Base-by-base conservation (phyloP, 2,888 invertebrate species). In the Neuroscelio doddi region DNA sequence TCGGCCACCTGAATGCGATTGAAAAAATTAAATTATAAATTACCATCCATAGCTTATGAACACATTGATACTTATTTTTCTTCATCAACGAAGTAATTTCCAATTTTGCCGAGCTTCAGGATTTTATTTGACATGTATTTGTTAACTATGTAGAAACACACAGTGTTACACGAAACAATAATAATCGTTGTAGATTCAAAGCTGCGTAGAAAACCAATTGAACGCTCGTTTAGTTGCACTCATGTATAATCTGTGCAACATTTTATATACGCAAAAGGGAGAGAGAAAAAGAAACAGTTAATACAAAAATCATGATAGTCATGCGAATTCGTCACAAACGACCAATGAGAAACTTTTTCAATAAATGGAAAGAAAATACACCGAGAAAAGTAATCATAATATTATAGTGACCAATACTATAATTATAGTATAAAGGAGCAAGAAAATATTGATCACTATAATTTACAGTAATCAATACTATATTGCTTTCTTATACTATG, bases 201-300 rank as follows among this genome's bases (percentile, higher is more conserved):
- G 55, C 59, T 56, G 55, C 56, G 50, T 59, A 59, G 59, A 36
- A 64, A 58, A 50, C 50, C 49, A 42, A 64, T 49, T 49, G 57
- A 53, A 55, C 53, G 64, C 34, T 52, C 51, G 50, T 51, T 55
- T 53, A 34, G 59, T 65, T 59, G 59, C 59, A 59, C 42, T 38
- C 30, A 47, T 52, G 61, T 65, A 44, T 56, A 53, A 50, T 55
- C 58, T 45, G 55, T 55, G 66, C 58, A 53, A 62, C 62, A 45
- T 58, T 66, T 62, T 66, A 62, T 66, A 65, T 47, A 47, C 36
- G 50, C 44, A 46, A 30, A 55, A 59, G 17, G 55, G 59, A 65
- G 65, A 61, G 65, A 61, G 62, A 62, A 58, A 58, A 58, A 45
- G 50, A 50, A 63, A 63, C 61, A 50, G 58, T 55, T 53, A 55